Evolutionary conservation across 2,113 vertebrate species (phyloP).

Genomic region (Manacus vitellinus): DNA sequence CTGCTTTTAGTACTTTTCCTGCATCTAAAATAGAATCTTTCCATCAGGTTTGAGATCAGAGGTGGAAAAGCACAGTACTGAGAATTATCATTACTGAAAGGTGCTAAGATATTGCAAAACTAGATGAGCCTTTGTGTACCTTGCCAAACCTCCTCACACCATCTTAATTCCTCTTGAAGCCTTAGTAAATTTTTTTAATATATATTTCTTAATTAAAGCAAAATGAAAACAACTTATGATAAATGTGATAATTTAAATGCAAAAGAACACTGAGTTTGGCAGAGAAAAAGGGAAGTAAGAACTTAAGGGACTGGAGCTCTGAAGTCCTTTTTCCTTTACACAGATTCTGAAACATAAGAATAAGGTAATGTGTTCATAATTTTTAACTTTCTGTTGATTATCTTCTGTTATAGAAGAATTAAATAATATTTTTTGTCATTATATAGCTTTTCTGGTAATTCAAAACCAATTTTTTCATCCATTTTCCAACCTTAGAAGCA

Average conservation of each 20-base stretch:
- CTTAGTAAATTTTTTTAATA: fast-evolving
- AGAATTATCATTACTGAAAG: background rate
- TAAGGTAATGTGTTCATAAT: background rate
- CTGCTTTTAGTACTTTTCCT: background rate
- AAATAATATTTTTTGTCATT: background rate
- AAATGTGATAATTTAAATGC: background rate
- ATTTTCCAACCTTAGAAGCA: background rate
- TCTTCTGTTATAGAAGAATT: background rate
- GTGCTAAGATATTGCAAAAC: background rate
- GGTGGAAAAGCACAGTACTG: background rate
- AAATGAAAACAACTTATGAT: background rate
- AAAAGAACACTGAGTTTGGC: background rate
- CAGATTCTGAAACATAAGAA: background rate
- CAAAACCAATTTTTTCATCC: background rate
- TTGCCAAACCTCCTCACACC: background rate
- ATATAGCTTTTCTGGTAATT: background rate
- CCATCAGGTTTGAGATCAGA: background rate
- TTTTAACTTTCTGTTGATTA: background rate
- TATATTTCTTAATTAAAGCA: background rate
- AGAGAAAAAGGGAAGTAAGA: background rate
- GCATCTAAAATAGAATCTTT: background rate
- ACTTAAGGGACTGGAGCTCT: background rate
- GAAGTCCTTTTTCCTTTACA: background rate
- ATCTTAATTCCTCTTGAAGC: background rate
- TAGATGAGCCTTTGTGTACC: background rate